Evolutionary conservation across 2,113 vertebrate species (phyloP).

Genomic region (Entomyzon cyanotis): DNA sequence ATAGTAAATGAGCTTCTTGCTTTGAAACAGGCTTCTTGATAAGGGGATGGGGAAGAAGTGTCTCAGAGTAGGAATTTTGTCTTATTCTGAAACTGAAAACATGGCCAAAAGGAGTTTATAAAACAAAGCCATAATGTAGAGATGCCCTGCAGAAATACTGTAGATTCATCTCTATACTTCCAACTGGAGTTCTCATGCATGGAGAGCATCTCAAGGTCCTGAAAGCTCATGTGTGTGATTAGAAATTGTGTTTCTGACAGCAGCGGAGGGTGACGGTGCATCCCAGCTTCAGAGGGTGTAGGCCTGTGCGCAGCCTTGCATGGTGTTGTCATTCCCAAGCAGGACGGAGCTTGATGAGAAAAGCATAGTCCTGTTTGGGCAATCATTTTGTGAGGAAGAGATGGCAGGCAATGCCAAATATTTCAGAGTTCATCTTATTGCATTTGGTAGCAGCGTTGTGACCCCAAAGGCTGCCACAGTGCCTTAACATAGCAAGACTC

Average conservation of each 20-base stretch:
- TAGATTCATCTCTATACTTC: neutral
- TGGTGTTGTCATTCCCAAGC: neutral
- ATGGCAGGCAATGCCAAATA: neutral
- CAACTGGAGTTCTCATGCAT: neutral
- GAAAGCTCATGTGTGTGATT: neutral
- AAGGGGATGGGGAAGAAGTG: neutral
- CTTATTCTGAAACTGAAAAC: neutral
- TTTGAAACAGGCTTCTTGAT: neutral
- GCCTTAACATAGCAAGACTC: neutral
- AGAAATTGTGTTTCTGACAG: neutral
- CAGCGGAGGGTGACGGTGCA: neutral
- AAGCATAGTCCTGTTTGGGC: neutral
- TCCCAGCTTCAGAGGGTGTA: fast-evolving
- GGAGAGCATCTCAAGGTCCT: neutral
- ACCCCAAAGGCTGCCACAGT: neutral
- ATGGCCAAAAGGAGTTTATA: neutral
- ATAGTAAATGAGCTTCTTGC: neutral
- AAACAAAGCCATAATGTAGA: neutral
- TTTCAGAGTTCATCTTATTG: neutral
- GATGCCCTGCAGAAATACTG: neutral
- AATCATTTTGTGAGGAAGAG: neutral
- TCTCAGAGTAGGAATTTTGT: neutral
- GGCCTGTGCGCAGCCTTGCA: neutral
- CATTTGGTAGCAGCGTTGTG: neutral
- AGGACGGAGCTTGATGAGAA: neutral